Conservation (phyloP, 2,113 vertebrate species). For the Tenebrosternarchus preto region DNA sequence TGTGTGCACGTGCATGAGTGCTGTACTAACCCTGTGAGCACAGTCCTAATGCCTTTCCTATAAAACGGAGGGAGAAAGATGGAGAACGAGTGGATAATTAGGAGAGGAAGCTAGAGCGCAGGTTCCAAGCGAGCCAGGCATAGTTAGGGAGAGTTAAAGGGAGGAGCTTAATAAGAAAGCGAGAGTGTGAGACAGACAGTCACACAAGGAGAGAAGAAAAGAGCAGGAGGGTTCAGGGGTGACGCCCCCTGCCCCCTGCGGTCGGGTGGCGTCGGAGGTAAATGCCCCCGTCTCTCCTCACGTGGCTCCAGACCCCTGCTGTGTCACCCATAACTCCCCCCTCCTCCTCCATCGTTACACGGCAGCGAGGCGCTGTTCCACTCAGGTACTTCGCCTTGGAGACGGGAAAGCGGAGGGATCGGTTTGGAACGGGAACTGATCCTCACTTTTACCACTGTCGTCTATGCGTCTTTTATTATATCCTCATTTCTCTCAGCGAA, state of each 20-base stretch:
- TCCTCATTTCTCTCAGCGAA: slow-evolving; percentile 43
- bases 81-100: neutral
- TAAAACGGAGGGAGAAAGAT: neutral
- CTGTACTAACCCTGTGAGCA: neutral
- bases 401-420: slow-evolving; percentile 22
- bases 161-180: neutral
- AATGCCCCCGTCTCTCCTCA: slow-evolving; percentile 61
- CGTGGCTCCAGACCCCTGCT: slow-evolving; percentile 63
- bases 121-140: neutral
- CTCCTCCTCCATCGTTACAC: neutral
- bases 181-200: slow-evolving; percentile 51
- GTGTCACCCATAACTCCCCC: slow-evolving; percentile 63
- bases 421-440: slow-evolving; percentile 35
- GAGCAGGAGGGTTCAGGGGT: slow-evolving; percentile 29
- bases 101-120: neutral
- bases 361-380: too few relatives aligned
- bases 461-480: slow-evolving; percentile 7
- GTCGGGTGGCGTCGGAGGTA: slow-evolving; percentile 58
- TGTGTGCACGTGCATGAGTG: slow-evolving; percentile 5
- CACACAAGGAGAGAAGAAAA: slow-evolving; percentile 34
- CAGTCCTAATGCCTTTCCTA: neutral
- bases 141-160: slow-evolving; percentile 55
- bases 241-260: slow-evolving; percentile 42
- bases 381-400: too few relatives aligned
- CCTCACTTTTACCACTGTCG: slow-evolving; percentile 18